A percentile compares a stretch with the other conserved stretches of the same genome.
Conservation (phyloP, 2,113 vertebrate species). For the Hydrochoerus hydrochaeris region DNA sequence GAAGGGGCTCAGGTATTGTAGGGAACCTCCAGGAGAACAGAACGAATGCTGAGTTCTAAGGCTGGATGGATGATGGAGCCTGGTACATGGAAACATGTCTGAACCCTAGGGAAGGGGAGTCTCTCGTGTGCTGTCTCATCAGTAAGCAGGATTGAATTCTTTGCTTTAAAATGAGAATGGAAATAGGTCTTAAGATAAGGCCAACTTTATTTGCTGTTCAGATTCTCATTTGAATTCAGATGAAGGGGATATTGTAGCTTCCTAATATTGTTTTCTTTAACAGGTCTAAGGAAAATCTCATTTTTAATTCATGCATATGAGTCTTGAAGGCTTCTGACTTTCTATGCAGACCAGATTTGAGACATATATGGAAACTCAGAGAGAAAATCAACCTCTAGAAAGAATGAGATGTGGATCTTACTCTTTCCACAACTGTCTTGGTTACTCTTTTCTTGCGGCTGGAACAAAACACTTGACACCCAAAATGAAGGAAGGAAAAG, state of each 20-base stretch:
- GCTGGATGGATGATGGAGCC: not conserved
- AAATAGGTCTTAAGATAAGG: not conserved
- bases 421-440: too few species aligned
- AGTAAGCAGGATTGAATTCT: not conserved
- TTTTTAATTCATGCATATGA: not conserved
- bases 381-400: not conserved
- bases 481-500: too few species aligned
- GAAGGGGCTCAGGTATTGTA: not conserved
- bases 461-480: too few species aligned
- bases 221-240: not conserved
- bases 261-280: not conserved
- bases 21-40: not conserved
- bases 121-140: not conserved
- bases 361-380: not conserved
- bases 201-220: not conserved
- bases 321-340: not conserved
- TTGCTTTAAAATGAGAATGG: not conserved
- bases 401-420: not conserved
- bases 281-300: not conserved
- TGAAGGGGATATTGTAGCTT: not conserved
- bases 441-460: too few species aligned
- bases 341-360: not conserved
- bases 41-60: not conserved
- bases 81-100: accelerated
- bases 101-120: not conserved